Base-by-base conservation (phyloP, 2,113 vertebrate species). In the Kryptolebias marmoratus region DNA sequence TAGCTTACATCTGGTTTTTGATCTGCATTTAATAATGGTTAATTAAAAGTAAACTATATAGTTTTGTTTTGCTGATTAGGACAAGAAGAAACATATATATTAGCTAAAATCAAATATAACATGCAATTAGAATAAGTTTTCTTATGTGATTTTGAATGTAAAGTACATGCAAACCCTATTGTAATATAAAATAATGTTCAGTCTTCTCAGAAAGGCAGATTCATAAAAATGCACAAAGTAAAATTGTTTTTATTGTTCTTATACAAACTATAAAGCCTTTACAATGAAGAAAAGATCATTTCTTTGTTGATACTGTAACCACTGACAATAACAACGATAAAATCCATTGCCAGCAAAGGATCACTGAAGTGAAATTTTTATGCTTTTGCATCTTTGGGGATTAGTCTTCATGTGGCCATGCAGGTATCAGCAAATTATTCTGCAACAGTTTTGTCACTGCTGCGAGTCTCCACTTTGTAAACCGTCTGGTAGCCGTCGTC, bases 401-500 rank as follows among this genome's bases (percentile, higher is more conserved):
- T 22, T 11, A 30, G 15, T 52, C 64, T 70, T 18, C 36, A 22
- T 16, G 1, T 65, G n/a, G 2, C 18, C 2, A 22, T 14, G 30
- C 1, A 3, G 15, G 42, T n/a, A 4, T 48, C 16, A 11, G 22
- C 8, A n/a, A 82, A n/a, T 83, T 53, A 85, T 5, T 81, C 49
- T 32, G 50, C 59, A 36, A 31, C 5, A 28, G 58, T 32, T 53
- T 42, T 56, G 15, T 75, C 69, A 45, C 60, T 84, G 45, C 15
- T 71, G n/a, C 13, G 63, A 1, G 90, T 94, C 73, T 95, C 94
- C 79, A 98, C 90, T 83, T 94, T 96, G 82, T 99, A 98, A 83
- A 97, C 84, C 1, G 96, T 96, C 91, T 98, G 97, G 89, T 94
- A 96, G 30, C 96, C 96, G 49, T 98, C 96, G 48, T 96, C 96